Conservation (phyloP, 1,140 invertebrate species). For the Cecropterus lyciades region DNA sequence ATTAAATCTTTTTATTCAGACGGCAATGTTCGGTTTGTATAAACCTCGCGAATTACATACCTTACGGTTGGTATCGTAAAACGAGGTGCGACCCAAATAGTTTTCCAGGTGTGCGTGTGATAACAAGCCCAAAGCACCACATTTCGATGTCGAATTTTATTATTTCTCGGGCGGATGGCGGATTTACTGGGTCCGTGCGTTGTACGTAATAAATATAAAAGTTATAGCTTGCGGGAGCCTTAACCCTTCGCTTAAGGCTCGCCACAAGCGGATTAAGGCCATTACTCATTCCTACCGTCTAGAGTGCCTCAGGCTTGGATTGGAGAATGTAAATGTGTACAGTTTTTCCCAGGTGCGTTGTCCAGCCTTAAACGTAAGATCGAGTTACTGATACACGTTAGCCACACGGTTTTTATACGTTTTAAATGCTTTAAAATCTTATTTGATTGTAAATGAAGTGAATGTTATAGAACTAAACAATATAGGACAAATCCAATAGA, state of each 20-base stretch:
- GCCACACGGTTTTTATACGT: slow-evolving; percentile 8
- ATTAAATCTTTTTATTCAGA: background rate
- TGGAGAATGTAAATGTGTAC: slow-evolving; percentile 52
- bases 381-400: slow-evolving; percentile 28
- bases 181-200: slow-evolving; percentile 50
- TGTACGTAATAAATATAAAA: slow-evolving; percentile 77
- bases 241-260: slow-evolving; percentile 77
- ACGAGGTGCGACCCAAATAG: slow-evolving; percentile 1
- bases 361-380: slow-evolving; percentile 30
- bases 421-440: slow-evolving; percentile 11
- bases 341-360: slow-evolving; percentile 33
- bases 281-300: slow-evolving; percentile 79
- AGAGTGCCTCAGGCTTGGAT: slow-evolving; percentile 60
- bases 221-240: slow-evolving; percentile 67
- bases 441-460: background rate
- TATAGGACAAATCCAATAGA: no score
- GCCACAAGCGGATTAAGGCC: slow-evolving; percentile 79
- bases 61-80: background rate
- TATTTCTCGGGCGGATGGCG: slow-evolving; percentile 45
- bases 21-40: background rate
- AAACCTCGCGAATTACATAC: background rate
- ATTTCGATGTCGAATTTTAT: slow-evolving; percentile 48
- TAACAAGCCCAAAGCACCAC: slow-evolving; percentile 34
- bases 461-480: background rate
- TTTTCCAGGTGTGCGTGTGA: slow-evolving; percentile 25